Evolutionary conservation across 2,888 invertebrate species (phyloP).

Genomic region (Vanessa cardui): DNA sequence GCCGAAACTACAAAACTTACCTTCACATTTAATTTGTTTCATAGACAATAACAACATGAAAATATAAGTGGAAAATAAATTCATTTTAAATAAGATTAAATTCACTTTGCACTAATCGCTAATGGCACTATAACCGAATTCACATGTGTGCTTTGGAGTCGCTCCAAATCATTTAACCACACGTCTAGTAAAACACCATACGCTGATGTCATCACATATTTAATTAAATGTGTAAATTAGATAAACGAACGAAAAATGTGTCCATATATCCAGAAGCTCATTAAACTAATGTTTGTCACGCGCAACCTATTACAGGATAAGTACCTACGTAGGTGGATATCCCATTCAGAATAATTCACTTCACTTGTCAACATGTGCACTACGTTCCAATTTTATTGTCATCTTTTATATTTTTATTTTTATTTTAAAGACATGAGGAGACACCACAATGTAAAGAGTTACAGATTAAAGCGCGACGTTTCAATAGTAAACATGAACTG

Average conservation of each 20-base stretch:
- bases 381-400: neutral
- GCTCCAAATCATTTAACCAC: slow-evolving; percentile 57
- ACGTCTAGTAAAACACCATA: slow-evolving; percentile 49
- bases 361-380: slow-evolving; percentile 2
- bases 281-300: slow-evolving; percentile 56
- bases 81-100: slow-evolving; percentile 39
- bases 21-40: slow-evolving; percentile 43
- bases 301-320: slow-evolving; percentile 56
- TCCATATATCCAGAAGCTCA: slow-evolving; percentile 20
- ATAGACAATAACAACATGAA: slow-evolving; percentile 31
- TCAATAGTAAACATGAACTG: slow-evolving; percentile 33
- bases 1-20: slow-evolving; percentile 29
- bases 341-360: slow-evolving; percentile 18
- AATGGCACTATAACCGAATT: slow-evolving; percentile 38
- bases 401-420: neutral
- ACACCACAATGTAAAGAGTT: slow-evolving; percentile 14
- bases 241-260: slow-evolving; percentile 57
- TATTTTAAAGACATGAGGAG: neutral
- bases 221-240: slow-evolving; percentile 63
- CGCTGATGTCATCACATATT: slow-evolving; percentile 65
- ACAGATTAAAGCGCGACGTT: slow-evolving; percentile 34
- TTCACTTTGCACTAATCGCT: slow-evolving; percentile 13
- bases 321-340: slow-evolving; percentile 29
- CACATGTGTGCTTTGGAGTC: slow-evolving; percentile 57
- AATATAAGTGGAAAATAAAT: slow-evolving; percentile 39